phyloP scores from a whole-genome alignment of 2,113 vertebrate genomes.

The Oenanthe oenanthe region DNA sequence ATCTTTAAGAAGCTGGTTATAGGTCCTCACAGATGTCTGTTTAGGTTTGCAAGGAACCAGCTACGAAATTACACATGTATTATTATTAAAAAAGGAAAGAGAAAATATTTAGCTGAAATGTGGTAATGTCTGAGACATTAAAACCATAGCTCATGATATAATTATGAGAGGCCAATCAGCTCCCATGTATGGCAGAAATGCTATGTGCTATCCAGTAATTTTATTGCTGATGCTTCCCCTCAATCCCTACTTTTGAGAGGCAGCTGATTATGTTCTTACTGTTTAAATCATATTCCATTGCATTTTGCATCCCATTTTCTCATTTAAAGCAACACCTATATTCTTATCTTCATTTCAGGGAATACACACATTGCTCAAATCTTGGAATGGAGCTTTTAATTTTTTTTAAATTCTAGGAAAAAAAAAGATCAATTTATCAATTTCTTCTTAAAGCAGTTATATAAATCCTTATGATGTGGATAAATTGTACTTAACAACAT shows the following conservation, averaged over 20 bases:
- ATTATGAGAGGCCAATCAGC: background rate
- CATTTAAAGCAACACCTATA: background rate
- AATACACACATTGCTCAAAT: background rate
- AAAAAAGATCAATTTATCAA: background rate
- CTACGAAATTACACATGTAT: background rate
- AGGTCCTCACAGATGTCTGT: background rate
- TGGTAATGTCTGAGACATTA: background rate
- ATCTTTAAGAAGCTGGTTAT: background rate
- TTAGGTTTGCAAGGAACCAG: background rate
- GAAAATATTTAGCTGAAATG: fast-evolving
- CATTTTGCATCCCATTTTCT: background rate
- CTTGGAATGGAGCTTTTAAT: background rate
- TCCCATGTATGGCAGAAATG: background rate
- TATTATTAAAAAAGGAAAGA: background rate
- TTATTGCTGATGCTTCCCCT: background rate
- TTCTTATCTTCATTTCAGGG: background rate
- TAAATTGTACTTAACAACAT: background rate
- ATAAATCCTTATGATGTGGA: background rate
- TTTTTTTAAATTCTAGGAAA: background rate
- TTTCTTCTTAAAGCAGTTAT: background rate
- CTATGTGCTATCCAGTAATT: background rate
- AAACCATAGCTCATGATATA: background rate
- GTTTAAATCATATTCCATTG: background rate
- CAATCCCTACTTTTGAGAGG: background rate
- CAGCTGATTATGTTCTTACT: background rate